Evolutionary conservation across 2,113 vertebrate species (phyloP).

Genomic region (Seriola aureovittata): DNA sequence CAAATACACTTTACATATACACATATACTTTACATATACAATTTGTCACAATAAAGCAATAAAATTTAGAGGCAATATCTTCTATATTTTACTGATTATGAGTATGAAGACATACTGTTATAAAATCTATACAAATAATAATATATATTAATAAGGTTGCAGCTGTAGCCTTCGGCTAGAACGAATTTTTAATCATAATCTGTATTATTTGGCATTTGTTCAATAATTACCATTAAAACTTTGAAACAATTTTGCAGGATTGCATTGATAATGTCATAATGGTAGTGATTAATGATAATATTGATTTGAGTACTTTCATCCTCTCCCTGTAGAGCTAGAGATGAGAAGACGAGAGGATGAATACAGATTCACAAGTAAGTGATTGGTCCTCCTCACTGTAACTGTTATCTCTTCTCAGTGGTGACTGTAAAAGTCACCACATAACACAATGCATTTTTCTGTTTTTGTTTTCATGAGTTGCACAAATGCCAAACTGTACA

Average conservation of each 20-base stretch:
- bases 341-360: constrained; percentile 99
- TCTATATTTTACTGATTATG: not conserved
- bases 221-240: constrained; percentile 59
- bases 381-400: constrained; percentile 78
- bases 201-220: constrained; percentile 83
- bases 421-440: constrained; percentile 49
- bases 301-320: constrained; percentile 90
- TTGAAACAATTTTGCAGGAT: constrained; percentile 18
- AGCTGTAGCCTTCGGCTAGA: not conserved
- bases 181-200: constrained; percentile 15
- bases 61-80: no score
- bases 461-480: constrained; percentile 57
- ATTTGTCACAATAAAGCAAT: not conserved
- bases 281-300: constrained; percentile 61
- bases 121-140: not conserved
- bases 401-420: constrained; percentile 40
- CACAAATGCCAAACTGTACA: constrained; percentile 82
- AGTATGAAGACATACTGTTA: not conserved
- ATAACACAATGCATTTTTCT: constrained; percentile 5
- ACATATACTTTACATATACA: no score
- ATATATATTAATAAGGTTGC: not conserved
- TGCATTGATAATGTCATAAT: constrained; percentile 39
- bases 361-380: constrained; percentile 99
- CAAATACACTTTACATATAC: no score
- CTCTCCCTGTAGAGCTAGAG: constrained; percentile 96